Evolutionary conservation across 2,888 invertebrate genomes (phyloP), one percentile per base, ranked within the genome.

Genomic region (Coleophora deauratella): DNA sequence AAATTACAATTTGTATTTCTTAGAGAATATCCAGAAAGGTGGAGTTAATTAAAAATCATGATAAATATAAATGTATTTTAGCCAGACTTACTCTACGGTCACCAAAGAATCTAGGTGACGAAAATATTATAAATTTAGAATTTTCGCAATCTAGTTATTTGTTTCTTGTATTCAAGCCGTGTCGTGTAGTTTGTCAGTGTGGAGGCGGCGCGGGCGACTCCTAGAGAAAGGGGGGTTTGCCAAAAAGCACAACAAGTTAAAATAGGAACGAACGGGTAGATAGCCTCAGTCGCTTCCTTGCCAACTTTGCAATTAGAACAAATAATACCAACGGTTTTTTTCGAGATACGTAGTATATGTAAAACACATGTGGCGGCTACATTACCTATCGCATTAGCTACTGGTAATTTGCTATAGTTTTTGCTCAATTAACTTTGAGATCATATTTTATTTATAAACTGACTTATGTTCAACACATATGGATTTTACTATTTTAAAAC

Each of bases 271-370:
- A 72, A 70, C 63, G 77, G 82, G 79, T 21, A 21, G 6, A 21
- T 82, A 79, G 72, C 64, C 62, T 70, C 62, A 66, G 54, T 61
- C 49, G 68, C 72, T 73, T 74, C 74, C 75, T 72, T 84, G 85
- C 84, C 85, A 85, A 85, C 68, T 80, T 82, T 75, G 75, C 75
- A 78, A 81, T 84, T 79, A 78, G 68, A 74, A 66, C 67, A 66
- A 72, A 72, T 66, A 65, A 66, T 67, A 62, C 45, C 40, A 52
- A 52, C 45, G 21, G 21, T 21, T 21, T 21, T 21, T n/a, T 21
- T 4, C 3, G 6, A 21, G 21, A 3, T 21, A 21, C 3, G 21
- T 21, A 21, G 21, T 3, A 4, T 4, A 21, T 6, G 6, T 6
- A 21, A 21, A 21, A 21, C 6, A 21, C 21, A 21, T 6, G 21